Base-by-base conservation (phyloP, 2,797 vertebrate species). In the Pogonophryne albipinna region DNA sequence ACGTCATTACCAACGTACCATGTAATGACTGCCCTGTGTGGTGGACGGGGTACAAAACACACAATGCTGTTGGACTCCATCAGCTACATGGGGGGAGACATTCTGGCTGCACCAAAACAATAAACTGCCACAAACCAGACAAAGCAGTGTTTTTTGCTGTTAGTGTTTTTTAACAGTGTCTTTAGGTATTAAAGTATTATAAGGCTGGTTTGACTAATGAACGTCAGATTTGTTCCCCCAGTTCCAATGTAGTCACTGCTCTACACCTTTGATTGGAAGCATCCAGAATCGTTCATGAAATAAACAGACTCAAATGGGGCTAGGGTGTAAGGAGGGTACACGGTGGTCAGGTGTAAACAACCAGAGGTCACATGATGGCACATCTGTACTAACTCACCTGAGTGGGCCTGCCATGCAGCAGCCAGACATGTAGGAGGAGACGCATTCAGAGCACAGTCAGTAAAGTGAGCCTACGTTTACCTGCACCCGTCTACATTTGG, bases 391-490 rank as follows among this genome's bases (percentile, higher is more conserved):
- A 23, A 92, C 97, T 98, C 96, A 99, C 97, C 97, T 98, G 95
- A 68, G 86, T 92, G 78, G 53, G 95, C 91, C 96, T 97, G 94
- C 93, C 93, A 94, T 91, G 90, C 89, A 92, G 91, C 58, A 93
- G 95, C 91, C 94, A 97, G 94, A 96, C 97, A 95, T 96, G 95
- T 96, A 86, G 92, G 88, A 91, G 95, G 91, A 94, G 90, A 96
- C 49, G 94, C 74, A 95, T 91, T 91, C 89, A 96, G 80, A 94
- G 85, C 64, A 76, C 53, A 19, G 65, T 3, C 8, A 53, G 57
- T 11, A 72, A 41, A 58, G n/a, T 0, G 46, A 63, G 52, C 58
- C 82, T 45, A 31, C 10, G 1, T 53, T 63, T 47, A 79, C 51
- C 20, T n/a, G 16, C 42, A 55, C 64, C 61, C 67, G 53, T 47